Percentiles rank a stretch among this genome's conserved stretches.
phyloP scores from a whole-genome alignment of 2,113 vertebrate genomes.

The Mesitornis unicolor region DNA sequence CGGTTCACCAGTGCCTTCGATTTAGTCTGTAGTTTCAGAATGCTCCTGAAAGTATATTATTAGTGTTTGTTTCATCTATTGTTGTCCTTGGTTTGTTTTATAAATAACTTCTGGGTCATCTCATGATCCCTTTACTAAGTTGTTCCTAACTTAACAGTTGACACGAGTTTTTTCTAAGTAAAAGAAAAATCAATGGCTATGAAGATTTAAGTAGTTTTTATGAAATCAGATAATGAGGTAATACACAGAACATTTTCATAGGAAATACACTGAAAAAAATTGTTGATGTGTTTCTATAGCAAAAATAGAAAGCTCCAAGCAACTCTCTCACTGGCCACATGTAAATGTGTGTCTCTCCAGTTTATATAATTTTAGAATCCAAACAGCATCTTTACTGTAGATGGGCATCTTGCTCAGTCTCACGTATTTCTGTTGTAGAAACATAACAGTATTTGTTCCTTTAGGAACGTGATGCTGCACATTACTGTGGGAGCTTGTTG shows the following conservation, averaged over 20 bases:
- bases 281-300: neutral
- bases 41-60: neutral
- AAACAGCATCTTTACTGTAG: neutral
- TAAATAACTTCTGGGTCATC: neutral
- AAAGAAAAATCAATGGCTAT: neutral
- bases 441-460: neutral
- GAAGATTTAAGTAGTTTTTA: neutral
- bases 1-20: neutral
- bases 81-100: neutral
- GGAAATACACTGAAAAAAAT: neutral
- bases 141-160: neutral
- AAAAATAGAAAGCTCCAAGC: neutral
- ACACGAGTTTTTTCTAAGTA: neutral
- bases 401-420: neutral
- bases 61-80: neutral
- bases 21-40: neutral
- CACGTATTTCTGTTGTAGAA: neutral
- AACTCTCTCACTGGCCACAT: neutral
- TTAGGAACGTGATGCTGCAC: neutral
- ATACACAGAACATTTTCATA: neutral
- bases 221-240: neutral
- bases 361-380: neutral
- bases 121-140: neutral
- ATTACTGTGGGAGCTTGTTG: neutral
- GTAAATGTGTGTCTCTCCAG: neutral